phyloP scores from a whole-genome alignment of 2,888 invertebrate genomes.

The Tenthredo notha region DNA sequence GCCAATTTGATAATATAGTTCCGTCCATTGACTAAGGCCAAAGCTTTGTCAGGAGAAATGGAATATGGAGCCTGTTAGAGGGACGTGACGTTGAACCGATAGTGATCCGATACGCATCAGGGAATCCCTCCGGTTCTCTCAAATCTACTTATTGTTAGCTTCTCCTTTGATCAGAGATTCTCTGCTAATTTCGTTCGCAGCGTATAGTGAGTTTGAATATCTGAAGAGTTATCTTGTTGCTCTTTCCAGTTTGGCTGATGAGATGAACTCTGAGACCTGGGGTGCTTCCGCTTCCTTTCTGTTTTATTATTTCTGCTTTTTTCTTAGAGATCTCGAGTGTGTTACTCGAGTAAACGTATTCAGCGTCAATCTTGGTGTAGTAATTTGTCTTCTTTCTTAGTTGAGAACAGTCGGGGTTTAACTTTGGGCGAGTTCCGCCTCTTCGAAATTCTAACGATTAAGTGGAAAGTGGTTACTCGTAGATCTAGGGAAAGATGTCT shows the following conservation, averaged over 20 bases:
- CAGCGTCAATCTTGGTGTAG: background rate
- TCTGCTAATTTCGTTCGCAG: background rate
- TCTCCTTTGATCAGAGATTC: constrained; percentile 15
- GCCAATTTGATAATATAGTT: background rate
- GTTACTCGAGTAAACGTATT: background rate
- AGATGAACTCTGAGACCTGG: background rate
- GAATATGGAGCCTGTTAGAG: background rate
- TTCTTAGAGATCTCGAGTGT: background rate
- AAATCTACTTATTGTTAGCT: background rate
- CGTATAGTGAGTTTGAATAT: background rate
- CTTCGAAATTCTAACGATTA: constrained; percentile 24
- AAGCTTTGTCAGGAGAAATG: constrained; percentile 23
- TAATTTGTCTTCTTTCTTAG: background rate
- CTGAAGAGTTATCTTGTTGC: background rate
- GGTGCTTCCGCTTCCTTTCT: no score
- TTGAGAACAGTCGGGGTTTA: constrained; percentile 13
- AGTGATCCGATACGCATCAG: background rate
- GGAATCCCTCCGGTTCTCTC: background rate
- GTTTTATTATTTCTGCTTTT: background rate
- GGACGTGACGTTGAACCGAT: background rate
- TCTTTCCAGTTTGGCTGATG: background rate
- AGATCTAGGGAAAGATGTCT: constrained; percentile 12
- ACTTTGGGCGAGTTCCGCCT: constrained; percentile 2
- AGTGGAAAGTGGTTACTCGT: constrained; percentile 10
- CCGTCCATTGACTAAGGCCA: background rate